A percentile compares a stretch with the other conserved stretches of the same genome.
These are phyloP conservation scores for Antechinus stuartii DNA, from an alignment of 2,113 vertebrate species.

Conservation along the genomic window DNA sequence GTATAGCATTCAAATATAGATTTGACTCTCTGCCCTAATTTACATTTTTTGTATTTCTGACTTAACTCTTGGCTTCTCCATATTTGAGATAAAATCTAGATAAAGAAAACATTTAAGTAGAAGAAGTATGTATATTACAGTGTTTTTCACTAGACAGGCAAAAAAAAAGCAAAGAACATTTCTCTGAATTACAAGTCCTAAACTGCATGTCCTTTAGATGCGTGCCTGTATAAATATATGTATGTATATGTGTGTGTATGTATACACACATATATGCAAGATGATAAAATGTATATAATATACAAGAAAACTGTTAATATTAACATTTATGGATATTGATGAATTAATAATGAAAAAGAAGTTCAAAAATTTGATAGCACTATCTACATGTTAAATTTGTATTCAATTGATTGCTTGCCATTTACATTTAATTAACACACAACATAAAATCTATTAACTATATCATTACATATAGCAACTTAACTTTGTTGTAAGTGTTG, in stretches of 20 bases:
- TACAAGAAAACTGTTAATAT: background rate
- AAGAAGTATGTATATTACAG: background rate
- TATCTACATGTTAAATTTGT: background rate
- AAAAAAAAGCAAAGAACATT: background rate
- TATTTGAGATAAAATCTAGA: background rate
- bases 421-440: background rate
- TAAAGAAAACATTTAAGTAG: background rate
- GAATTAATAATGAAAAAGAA: slow-evolving; percentile 30
- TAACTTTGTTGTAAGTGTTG: background rate
- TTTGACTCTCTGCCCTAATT: background rate
- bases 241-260: background rate
- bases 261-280: background rate
- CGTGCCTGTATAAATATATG: no score
- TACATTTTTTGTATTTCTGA: background rate
- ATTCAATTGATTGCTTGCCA: slow-evolving; percentile 1
- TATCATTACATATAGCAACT: background rate
- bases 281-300: background rate
- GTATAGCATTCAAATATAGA: background rate
- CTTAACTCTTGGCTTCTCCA: background rate
- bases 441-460: background rate
- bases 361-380: slow-evolving; percentile 2
- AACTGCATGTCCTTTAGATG: background rate
- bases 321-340: background rate
- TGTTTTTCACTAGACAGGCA: background rate
- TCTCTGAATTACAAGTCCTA: background rate